Conservation (phyloP, 2,113 vertebrate genomes). For the Balaeniceps rex region DNA sequence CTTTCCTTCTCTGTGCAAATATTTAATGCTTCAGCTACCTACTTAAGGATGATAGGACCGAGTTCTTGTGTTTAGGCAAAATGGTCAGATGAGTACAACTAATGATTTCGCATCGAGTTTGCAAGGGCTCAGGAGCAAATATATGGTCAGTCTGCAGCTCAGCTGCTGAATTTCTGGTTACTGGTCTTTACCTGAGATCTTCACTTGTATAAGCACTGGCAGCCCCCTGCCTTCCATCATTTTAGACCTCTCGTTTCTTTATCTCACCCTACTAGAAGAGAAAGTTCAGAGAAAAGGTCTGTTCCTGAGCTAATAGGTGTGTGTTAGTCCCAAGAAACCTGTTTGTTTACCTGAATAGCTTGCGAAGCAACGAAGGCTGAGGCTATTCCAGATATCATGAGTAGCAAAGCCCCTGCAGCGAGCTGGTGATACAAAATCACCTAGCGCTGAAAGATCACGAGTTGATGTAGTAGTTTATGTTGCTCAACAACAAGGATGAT, state of each 20-base stretch:
- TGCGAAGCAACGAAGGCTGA: accelerated
- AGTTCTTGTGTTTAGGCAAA: background rate
- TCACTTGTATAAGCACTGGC: background rate
- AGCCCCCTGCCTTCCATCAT: background rate
- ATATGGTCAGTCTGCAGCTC: background rate
- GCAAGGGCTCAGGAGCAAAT: background rate
- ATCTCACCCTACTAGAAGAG: background rate
- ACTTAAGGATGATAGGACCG: background rate
- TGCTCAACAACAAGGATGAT: background rate
- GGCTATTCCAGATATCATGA: background rate
- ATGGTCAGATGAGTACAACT: background rate
- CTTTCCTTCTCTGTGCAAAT: background rate
- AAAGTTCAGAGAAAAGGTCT: background rate
- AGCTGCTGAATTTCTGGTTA: background rate
- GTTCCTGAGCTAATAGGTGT: background rate
- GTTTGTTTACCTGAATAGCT: background rate
- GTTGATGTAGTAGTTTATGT: background rate
- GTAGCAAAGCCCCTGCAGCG: background rate
- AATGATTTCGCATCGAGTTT: background rate
- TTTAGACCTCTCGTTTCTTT: background rate
- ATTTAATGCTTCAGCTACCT: background rate
- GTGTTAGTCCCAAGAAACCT: background rate
- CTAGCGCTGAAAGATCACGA: background rate
- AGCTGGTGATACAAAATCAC: background rate
- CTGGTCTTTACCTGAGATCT: background rate